Evolutionary conservation across 2,888 invertebrate species (phyloP).

Genomic region (Aphelenchoides bicaudatus): DNA sequence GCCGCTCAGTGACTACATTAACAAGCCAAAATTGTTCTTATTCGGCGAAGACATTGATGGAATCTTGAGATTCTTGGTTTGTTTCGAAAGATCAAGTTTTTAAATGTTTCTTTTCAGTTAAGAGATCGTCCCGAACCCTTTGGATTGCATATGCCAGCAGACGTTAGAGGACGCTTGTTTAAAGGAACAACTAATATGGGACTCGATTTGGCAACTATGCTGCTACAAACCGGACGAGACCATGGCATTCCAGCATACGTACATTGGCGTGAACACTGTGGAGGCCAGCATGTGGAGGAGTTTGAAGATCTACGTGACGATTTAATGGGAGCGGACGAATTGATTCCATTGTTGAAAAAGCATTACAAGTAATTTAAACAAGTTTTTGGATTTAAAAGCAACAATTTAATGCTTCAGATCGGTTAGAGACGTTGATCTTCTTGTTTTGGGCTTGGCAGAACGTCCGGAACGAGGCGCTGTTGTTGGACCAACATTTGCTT

Average conservation of each 20-base stretch:
- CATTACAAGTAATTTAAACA: too few relatives aligned
- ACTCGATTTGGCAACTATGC: slow-evolving; percentile 54
- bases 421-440: slow-evolving; percentile 57
- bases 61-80: slow-evolving; percentile 39
- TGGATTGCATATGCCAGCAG: slow-evolving; percentile 37
- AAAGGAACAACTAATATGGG: slow-evolving; percentile 40
- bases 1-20: slow-evolving; percentile 38
- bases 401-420: slow-evolving; percentile 21
- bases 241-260: slow-evolving; percentile 59
- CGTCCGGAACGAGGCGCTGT: slow-evolving; percentile 55
- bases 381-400: not conserved
- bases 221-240: slow-evolving; percentile 57
- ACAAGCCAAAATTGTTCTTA: slow-evolving; percentile 38
- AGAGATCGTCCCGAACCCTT: slow-evolving; percentile 27
- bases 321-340: slow-evolving; percentile 37
- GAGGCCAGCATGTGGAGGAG: slow-evolving; percentile 21
- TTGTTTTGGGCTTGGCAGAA: slow-evolving; percentile 58
- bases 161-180: slow-evolving; percentile 34
- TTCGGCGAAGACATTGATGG: slow-evolving; percentile 41
- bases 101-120: too few relatives aligned
- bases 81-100: too few relatives aligned
- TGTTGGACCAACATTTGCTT: slow-evolving; percentile 59
- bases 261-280: slow-evolving; percentile 50
- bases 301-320: slow-evolving; percentile 40
- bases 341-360: slow-evolving; percentile 39